These are phyloP conservation scores for Microctonus brassicae DNA, from an alignment of 2,888 invertebrate genomes.

Conservation along the genomic window DNA sequence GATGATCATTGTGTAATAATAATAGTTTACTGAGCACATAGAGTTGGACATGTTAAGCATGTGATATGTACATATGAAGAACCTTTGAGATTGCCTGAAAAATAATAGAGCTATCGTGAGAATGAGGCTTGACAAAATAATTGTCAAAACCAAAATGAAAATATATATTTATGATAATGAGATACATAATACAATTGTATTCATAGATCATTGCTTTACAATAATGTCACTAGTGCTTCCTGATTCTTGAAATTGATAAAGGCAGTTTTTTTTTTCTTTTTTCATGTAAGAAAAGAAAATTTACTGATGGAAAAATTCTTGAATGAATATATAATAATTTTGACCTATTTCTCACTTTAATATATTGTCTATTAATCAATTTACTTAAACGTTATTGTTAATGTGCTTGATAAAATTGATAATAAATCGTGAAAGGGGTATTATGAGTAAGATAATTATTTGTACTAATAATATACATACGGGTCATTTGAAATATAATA, in stretches of 20 bases:
- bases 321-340: neutral
- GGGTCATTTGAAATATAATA: slow-evolving; percentile 7
- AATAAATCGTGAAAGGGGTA: slow-evolving; percentile 3
- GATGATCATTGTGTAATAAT: neutral
- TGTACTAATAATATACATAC: neutral
- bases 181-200: no score
- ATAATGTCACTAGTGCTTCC: neutral
- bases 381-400: neutral
- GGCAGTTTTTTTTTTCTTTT: no score
- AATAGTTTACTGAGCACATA: neutral
- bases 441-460: slow-evolving; percentile 9
- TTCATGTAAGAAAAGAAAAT: neutral
- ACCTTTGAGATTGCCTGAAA: neutral
- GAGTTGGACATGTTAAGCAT: neutral
- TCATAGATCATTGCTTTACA: no score
- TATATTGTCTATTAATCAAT: neutral
- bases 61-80: neutral
- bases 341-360: neutral
- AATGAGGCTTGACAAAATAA: neutral
- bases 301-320: neutral
- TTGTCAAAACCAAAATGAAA: neutral
- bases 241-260: neutral
- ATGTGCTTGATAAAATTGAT: neutral
- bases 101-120: neutral
- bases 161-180: no score